Percentiles rank a stretch among this genome's conserved stretches.
These are phyloP conservation scores for Ormyrus labotus DNA, from an alignment of 2,888 invertebrate species.

Conservation along the genomic window DNA sequence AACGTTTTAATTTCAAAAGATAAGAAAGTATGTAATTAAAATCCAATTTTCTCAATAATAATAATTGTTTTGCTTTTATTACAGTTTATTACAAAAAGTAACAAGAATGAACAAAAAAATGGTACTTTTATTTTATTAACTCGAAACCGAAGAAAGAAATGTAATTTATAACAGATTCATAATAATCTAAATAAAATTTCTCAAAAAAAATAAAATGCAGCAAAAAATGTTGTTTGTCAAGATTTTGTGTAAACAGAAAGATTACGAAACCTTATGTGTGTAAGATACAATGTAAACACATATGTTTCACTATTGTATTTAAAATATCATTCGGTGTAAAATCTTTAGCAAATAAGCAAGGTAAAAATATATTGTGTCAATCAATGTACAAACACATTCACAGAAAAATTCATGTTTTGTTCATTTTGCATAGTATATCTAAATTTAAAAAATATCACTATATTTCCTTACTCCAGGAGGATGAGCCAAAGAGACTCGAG, in stretches of 20 bases:
- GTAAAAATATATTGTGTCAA: neutral
- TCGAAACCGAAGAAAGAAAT: neutral
- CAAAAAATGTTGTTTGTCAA: constrained; percentile 9
- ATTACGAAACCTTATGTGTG: constrained; percentile 16
- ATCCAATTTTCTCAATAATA: neutral
- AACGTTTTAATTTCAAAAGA: constrained; percentile 12
- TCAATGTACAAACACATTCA: neutral
- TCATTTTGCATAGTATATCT: neutral
- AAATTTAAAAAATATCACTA: constrained; percentile 8
- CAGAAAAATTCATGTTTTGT: neutral
- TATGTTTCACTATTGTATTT: constrained; percentile 12
- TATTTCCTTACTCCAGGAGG: constrained; percentile 48
- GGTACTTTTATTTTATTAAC: no score
- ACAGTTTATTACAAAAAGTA: no score
- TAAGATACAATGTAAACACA: constrained; percentile 19
- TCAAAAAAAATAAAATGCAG: neutral
- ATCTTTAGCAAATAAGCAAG: neutral
- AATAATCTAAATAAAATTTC: neutral
- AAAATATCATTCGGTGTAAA: neutral
- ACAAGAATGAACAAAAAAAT: no score
- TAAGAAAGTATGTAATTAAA: neutral
- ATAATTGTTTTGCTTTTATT: no score
- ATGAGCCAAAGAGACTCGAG: constrained; percentile 66
- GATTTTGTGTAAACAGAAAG: constrained; percentile 5
- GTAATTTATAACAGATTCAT: neutral